These are phyloP conservation scores for Phataginus tetradactyla DNA, from an alignment of 2,797 vertebrate genomes.

Conservation along the genomic window DNA sequence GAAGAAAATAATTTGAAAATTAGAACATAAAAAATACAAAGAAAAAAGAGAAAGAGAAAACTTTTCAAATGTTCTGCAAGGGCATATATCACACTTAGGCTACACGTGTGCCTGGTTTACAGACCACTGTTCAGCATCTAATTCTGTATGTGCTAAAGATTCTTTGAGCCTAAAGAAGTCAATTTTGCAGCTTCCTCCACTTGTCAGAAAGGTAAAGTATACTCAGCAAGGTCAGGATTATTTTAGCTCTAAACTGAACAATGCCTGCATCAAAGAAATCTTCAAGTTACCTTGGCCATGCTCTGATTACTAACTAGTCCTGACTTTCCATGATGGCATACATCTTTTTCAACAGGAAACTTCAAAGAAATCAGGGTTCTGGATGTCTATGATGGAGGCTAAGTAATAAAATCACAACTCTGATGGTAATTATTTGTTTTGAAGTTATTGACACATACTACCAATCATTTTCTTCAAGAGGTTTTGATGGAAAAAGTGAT, in stretches of 20 bases:
- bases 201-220: slow-evolving; percentile 54
- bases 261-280: slow-evolving; percentile 64
- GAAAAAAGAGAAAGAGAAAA: not conserved
- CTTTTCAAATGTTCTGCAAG: not conserved
- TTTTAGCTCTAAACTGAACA: slow-evolving; percentile 56
- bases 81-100: not conserved
- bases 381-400: not conserved
- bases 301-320: slow-evolving; percentile 49
- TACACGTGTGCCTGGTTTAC: not conserved
- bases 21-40: not conserved
- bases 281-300: slow-evolving; percentile 51
- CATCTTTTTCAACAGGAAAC: slow-evolving; percentile 52
- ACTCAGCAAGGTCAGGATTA: slow-evolving; percentile 39
- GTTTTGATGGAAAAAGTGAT: not conserved
- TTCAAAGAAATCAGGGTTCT: slow-evolving; percentile 35
- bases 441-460: slow-evolving; percentile 45
- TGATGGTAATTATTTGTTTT: slow-evolving; percentile 57
- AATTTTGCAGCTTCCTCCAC: slow-evolving; percentile 5
- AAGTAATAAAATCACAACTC: slow-evolving; percentile 27
- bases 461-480: not conserved
- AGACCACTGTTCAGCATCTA: not conserved
- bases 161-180: not conserved
- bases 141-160: not conserved
- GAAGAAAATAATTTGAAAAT: not conserved
- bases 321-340: slow-evolving; percentile 5